Conservation (phyloP, 92 coral and sea anemone genomes). For the Parazoanthus atlanticus region DNA sequence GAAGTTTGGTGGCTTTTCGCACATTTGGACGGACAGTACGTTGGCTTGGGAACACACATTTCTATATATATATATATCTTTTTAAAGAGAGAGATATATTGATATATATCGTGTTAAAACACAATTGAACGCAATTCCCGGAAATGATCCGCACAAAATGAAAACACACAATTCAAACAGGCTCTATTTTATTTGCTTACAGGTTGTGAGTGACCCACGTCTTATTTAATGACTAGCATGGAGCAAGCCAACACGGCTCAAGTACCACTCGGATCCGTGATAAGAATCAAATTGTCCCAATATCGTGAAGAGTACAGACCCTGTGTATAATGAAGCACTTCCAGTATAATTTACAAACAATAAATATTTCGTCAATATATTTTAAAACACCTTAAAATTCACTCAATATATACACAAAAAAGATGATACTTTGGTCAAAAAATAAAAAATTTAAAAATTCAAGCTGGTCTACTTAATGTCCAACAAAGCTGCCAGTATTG, state of each 20-base stretch:
- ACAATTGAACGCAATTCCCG: too few species aligned
- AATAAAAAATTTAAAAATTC: slow-evolving; percentile 8
- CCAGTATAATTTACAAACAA: slow-evolving; percentile 19
- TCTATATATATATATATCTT: too few species aligned
- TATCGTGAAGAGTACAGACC: not conserved
- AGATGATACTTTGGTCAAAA: slow-evolving; percentile 16
- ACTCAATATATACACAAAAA: slow-evolving; percentile 20
- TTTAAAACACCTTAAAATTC: slow-evolving; percentile 25
- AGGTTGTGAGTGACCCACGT: not conserved
- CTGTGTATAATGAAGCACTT: slow-evolving; percentile 10
- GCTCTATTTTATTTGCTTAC: not conserved
- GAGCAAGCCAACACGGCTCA: not conserved
- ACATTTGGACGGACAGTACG: too few species aligned
- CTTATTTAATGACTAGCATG: not conserved
- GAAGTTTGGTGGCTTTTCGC: too few species aligned
- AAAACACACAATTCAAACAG: not conserved
- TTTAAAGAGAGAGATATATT: too few species aligned
- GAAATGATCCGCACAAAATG: not conserved
- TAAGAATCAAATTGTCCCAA: not conserved
- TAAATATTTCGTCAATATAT: slow-evolving; percentile 14
- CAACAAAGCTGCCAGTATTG: not conserved
- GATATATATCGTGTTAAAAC: too few species aligned
- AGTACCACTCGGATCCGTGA: not conserved
- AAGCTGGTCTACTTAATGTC: not conserved
- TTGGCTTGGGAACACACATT: too few species aligned